A percentile compares a stretch with the other conserved stretches of the same genome.
Evolutionary conservation across 2,113 vertebrate species (phyloP).

Genomic region (Rhinopomastus cyanomelas): DNA sequence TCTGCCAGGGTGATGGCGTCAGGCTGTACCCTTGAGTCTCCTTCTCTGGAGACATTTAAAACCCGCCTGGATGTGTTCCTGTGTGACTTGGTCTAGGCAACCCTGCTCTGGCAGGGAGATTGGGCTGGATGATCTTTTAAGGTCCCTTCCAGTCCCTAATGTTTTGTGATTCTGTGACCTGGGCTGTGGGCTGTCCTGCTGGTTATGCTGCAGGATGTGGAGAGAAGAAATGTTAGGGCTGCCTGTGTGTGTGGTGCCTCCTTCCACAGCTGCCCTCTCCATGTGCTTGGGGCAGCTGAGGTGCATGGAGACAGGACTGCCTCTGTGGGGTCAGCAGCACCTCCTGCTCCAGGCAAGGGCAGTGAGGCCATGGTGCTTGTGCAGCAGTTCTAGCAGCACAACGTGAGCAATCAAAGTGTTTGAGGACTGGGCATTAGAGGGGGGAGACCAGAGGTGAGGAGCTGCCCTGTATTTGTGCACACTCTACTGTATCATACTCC

Average conservation of each 20-base stretch:
- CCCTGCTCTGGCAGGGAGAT: too few species aligned
- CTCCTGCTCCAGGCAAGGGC: not conserved
- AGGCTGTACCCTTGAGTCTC: too few species aligned
- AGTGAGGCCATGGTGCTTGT: fast-evolving
- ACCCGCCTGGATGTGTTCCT: too few species aligned
- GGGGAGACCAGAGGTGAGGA: not conserved
- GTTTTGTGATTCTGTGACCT: too few species aligned
- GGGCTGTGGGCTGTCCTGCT: not conserved
- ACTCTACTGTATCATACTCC: fast-evolving
- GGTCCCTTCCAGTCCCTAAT: too few species aligned
- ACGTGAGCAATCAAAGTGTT: not conserved
- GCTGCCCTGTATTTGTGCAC: not conserved
- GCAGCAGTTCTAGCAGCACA: not conserved
- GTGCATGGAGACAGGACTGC: not conserved
- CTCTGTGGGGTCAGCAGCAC: not conserved
- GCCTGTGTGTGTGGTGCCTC: too few species aligned
- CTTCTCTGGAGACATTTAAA: too few species aligned
- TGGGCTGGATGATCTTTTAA: too few species aligned
- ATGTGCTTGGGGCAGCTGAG: fast-evolving
- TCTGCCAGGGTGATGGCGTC: fast-evolving
- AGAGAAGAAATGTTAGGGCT: not conserved
- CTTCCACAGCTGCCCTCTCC: not conserved
- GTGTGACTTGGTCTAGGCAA: too few species aligned
- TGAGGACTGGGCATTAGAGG: not conserved
- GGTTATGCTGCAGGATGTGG: not conserved